Percentiles rank a stretch among this genome's conserved stretches.
phyloP scores from a whole-genome alignment of 2,113 vertebrate species.

The Notarius quadriscutis region DNA sequence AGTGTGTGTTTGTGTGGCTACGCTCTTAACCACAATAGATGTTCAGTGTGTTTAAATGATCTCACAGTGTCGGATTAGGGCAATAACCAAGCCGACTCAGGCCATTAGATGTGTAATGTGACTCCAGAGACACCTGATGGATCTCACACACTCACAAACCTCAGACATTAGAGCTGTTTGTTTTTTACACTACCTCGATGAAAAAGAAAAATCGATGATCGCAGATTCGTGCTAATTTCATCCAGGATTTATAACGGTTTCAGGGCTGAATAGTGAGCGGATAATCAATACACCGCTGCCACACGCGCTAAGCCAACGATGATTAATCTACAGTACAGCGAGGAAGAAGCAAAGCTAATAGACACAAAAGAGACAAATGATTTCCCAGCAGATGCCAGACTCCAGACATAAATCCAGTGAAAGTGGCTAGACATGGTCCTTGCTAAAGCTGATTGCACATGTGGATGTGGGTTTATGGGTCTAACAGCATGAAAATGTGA shows the following conservation, averaged over 20 bases:
- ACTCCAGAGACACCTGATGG: slow-evolving; percentile 52
- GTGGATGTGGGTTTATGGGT: not conserved
- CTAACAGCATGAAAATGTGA: not conserved
- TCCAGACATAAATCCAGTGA: slow-evolving; percentile 13
- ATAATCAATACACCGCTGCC: slow-evolving; percentile 43
- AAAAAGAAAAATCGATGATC: slow-evolving; percentile 45
- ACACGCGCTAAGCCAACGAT: slow-evolving; percentile 36
- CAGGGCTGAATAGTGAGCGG: slow-evolving; percentile 29
- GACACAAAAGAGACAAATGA: slow-evolving; percentile 45
- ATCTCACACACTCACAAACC: slow-evolving; percentile 30
- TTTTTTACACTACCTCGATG: slow-evolving; percentile 51
- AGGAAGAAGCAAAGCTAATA: slow-evolving; percentile 33
- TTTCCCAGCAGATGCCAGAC: slow-evolving; percentile 29
- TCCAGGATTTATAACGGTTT: slow-evolving; percentile 66
- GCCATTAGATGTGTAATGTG: slow-evolving; percentile 66
- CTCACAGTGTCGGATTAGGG: slow-evolving; percentile 76
- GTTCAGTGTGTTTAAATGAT: slow-evolving; percentile 47
- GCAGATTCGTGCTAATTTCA: slow-evolving; percentile 85
- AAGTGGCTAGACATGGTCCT: not conserved
- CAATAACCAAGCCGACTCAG: slow-evolving; percentile 68
- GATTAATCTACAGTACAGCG: slow-evolving; percentile 41
- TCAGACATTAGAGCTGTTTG: slow-evolving; percentile 50
- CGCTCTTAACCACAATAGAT: not conserved
- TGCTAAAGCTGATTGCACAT: not conserved
- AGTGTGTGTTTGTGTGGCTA: not conserved